phyloP scores from a whole-genome alignment of 2,113 vertebrate species.

The cattle (Bos taurus) region ARS-UCD2.0 NC_037335.1:6881001-6881500 shows the following conservation, averaged over 20 bases:
- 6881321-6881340: not conserved
- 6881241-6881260: not conserved
- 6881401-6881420: not conserved
- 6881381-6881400: not conserved
- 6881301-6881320: not conserved
- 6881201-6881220: not conserved
- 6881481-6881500: not conserved
- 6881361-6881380: not conserved
- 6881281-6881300: not conserved
- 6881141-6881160: not conserved
- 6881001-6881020: not conserved
- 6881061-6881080: not conserved
- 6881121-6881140: not conserved
- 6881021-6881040: not conserved
- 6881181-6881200: not conserved
- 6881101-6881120: not conserved
- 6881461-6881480: not conserved
- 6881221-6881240: not conserved
- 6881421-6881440: not conserved
- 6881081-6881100: not conserved
- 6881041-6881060: not conserved
- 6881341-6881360: not conserved
- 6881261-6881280: not conserved
- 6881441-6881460: not conserved
- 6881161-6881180: not conserved